phyloP scores from a whole-genome alignment of 2,113 vertebrate species.

The Ahaetulla prasina region DNA sequence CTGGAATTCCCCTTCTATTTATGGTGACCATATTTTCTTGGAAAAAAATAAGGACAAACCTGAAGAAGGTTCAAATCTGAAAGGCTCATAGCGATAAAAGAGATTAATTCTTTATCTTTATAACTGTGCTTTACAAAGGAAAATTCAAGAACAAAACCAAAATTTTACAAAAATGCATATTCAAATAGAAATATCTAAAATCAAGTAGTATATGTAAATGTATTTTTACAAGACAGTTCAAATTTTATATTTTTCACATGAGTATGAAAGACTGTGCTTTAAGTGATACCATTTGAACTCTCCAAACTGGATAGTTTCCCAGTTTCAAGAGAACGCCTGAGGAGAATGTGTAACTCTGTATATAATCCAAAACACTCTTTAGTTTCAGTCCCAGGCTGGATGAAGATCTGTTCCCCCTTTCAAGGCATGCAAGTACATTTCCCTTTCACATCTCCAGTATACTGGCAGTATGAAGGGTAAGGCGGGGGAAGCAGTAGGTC shows the following conservation, averaged over 20 bases:
- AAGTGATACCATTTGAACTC: neutral
- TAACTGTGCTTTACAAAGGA: neutral
- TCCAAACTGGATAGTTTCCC: neutral
- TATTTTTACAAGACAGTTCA: neutral
- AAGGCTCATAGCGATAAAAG: neutral
- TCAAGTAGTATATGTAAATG: neutral
- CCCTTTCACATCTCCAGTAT: neutral
- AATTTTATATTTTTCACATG: neutral
- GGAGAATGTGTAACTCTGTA: neutral
- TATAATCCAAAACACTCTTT: neutral
- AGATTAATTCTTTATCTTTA: neutral
- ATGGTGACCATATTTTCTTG: neutral
- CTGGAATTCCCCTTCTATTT: neutral
- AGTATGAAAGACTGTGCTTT: neutral
- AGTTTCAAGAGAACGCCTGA: neutral
- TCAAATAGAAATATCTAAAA: neutral
- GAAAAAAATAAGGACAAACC: neutral
- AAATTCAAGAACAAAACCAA: neutral
- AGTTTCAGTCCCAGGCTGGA: neutral
- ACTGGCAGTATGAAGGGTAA: neutral
- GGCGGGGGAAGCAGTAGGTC: too few species aligned
- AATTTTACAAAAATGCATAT: neutral
- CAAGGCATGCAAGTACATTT: neutral
- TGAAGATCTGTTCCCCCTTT: neutral
- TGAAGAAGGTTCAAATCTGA: neutral